Evolutionary conservation across 2,888 invertebrate species (phyloP).

Genomic region (Phymatocera aterrima): DNA sequence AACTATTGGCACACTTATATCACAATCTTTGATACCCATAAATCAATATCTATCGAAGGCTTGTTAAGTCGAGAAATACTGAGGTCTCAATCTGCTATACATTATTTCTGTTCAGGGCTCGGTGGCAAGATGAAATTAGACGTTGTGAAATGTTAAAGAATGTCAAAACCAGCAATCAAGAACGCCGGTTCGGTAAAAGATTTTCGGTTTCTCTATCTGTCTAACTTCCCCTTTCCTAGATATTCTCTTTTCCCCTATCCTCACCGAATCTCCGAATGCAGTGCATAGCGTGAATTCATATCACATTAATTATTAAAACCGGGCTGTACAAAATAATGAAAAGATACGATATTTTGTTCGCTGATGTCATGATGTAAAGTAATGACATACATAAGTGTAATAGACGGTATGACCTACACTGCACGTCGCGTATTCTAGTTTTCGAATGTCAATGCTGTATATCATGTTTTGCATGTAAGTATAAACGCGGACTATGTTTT

Average conservation of each 20-base stretch:
- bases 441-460: constrained; percentile 39
- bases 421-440: constrained; percentile 26
- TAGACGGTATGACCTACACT: not conserved
- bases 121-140: not conserved
- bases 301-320: no score
- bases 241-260: no score
- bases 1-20: constrained; percentile 19
- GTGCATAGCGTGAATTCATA: no score
- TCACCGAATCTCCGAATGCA: no score
- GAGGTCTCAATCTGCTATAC: constrained; percentile 15
- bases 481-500: not conserved
- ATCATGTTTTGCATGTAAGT: constrained; percentile 22
- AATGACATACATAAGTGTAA: not conserved
- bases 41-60: constrained; percentile 1
- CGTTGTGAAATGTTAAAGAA: no score
- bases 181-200: no score
- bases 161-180: no score
- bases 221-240: no score
- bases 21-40: constrained; percentile 17
- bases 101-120: not conserved
- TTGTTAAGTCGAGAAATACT: not conserved
- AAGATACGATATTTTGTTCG: not conserved
- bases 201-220: no score
- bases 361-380: not conserved
- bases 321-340: no score